A percentile compares a stretch with the other conserved stretches of the same genome.
Conservation (phyloP, 2,888 invertebrate species). For the Drosophila meridiana region DNA sequence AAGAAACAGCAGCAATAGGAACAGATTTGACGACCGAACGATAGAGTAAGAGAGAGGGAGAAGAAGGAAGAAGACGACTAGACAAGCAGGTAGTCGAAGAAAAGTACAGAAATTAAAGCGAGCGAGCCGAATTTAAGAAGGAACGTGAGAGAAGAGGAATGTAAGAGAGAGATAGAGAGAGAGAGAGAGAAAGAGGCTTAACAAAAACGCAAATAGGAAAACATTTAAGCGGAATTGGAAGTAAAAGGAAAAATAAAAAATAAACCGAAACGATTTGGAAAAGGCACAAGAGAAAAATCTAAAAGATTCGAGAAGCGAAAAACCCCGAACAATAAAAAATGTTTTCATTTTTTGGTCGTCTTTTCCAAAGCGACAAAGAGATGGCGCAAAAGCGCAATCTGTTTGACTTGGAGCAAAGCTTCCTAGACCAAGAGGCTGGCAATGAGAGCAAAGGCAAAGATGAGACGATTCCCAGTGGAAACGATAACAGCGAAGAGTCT, state of each 20-base stretch:
- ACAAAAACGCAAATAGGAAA: no score
- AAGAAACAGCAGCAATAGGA: constrained; percentile 83
- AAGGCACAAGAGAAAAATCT: neutral
- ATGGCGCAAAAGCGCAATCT: constrained; percentile 85
- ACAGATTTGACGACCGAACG: neutral
- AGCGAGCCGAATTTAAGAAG: neutral
- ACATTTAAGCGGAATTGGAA: neutral
- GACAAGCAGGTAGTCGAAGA: no score
- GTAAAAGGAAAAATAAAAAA: neutral
- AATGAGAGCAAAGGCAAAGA: neutral
- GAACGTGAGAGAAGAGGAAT: neutral
- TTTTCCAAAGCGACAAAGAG: constrained; percentile 50
- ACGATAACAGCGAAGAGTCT: neutral
- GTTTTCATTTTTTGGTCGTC: neutral
- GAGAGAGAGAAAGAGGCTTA: neutral
- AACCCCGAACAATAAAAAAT: neutral
- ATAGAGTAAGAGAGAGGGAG: neutral
- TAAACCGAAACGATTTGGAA: neutral
- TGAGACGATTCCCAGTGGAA: constrained; percentile 6
- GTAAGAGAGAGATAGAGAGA: neutral
- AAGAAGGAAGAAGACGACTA: no score
- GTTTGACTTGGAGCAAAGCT: constrained; percentile 85
- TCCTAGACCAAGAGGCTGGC: constrained; percentile 83
- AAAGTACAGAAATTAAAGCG: no score
- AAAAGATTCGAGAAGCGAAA: neutral